Percentiles rank a stretch among this genome's conserved stretches.
phyloP scores from a whole-genome alignment of 2,113 vertebrate species.

The Cettia cetti region DNA sequence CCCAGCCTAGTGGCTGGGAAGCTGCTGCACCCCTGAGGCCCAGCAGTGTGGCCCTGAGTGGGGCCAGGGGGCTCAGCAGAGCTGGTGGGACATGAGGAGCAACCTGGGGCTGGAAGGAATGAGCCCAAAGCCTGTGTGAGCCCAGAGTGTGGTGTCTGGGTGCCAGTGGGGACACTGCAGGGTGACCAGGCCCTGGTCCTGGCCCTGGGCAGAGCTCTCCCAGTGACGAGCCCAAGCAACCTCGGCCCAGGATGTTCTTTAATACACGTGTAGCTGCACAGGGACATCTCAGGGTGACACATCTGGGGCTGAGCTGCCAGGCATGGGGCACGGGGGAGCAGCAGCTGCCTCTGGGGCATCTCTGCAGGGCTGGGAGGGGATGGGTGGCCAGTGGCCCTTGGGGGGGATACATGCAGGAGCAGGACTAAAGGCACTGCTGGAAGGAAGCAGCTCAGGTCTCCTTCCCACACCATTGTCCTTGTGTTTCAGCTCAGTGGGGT shows the following conservation, averaged over 20 bases:
- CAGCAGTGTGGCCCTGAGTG: accelerated
- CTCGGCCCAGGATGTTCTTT: background rate
- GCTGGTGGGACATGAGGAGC: background rate
- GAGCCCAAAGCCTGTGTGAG: background rate
- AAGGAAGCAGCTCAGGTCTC: background rate
- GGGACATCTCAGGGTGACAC: background rate
- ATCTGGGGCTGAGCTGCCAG: accelerated
- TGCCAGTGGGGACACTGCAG: accelerated
- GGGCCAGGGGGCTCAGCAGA: background rate
- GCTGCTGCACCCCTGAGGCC: background rate
- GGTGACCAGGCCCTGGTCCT: background rate
- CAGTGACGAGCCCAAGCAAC: accelerated
- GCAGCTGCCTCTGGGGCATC: background rate
- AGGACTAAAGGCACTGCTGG: background rate
- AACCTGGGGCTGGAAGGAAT: background rate
- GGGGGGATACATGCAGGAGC: background rate
- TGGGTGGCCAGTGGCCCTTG: background rate
- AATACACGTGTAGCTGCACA: background rate
- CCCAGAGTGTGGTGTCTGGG: background rate
- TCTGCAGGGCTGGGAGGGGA: background rate
- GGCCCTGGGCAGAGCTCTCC: background rate
- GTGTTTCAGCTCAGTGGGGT: background rate
- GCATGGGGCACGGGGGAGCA: background rate
- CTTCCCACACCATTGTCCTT: background rate
- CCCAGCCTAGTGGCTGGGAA: background rate